Evolutionary conservation across 2,113 vertebrate genomes (phyloP).

Genomic region (Notothenia coriiceps): DNA sequence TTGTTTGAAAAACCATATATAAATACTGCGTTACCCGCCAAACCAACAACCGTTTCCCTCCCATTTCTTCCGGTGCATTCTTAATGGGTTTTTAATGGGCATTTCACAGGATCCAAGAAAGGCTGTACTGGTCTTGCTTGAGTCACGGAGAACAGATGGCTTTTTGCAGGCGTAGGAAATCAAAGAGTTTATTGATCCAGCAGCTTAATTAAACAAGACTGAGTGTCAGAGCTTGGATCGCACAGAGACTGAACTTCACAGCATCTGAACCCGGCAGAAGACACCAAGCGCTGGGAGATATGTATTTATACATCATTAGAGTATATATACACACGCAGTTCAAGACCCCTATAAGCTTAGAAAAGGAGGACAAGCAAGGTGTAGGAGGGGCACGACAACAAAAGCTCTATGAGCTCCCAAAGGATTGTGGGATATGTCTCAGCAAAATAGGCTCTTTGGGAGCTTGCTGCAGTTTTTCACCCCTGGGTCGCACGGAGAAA

Average conservation of each 20-base stretch:
- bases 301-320: neutral
- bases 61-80: slow-evolving; percentile 18
- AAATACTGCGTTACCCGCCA: neutral
- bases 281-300: slow-evolving; percentile 26
- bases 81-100: slow-evolving; percentile 76
- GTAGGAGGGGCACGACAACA: slow-evolving; percentile 34
- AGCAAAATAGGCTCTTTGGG: slow-evolving; percentile 14
- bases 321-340: slow-evolving; percentile 4
- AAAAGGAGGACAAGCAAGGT: slow-evolving; percentile 16
- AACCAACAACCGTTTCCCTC: slow-evolving; percentile 2
- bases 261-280: slow-evolving; percentile 37
- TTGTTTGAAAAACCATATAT: neutral
- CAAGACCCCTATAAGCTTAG: slow-evolving; percentile 22
- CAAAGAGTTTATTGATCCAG: slow-evolving; percentile 78
- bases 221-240: slow-evolving; percentile 58
- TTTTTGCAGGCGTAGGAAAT: slow-evolving; percentile 41
- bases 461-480: slow-evolving; percentile 19
- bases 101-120: slow-evolving; percentile 56
- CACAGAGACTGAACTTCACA: slow-evolving; percentile 52
- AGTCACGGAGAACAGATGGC: slow-evolving; percentile 70
- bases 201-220: slow-evolving; percentile 79
- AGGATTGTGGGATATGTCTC: slow-evolving; percentile 43
- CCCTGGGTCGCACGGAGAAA: slow-evolving; percentile 6
- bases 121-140: slow-evolving; percentile 64
- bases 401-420: slow-evolving; percentile 38